Conservation (phyloP, 2,888 invertebrate genomes). For the Plemyria rubiginata region DNA sequence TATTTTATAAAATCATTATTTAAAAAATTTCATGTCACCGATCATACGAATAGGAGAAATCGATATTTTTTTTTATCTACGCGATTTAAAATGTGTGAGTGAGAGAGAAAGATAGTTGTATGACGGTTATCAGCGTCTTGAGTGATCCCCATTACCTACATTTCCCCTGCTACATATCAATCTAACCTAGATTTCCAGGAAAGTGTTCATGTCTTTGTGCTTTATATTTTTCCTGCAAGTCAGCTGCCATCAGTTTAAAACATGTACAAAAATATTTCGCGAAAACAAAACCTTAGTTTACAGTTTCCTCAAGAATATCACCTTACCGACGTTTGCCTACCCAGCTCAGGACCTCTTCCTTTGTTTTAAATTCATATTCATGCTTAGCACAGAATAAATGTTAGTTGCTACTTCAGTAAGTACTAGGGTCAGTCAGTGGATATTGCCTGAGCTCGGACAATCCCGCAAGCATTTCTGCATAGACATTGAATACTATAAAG, state of each 20-base stretch:
- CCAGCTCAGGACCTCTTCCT: conserved; percentile 29
- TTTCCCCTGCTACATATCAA: neutral
- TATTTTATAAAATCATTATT: too few species aligned
- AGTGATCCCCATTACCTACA: too few species aligned
- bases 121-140: too few species aligned
- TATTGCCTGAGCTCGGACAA: conserved; percentile 37
- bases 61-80: too few species aligned
- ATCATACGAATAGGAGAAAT: too few species aligned
- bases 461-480: conserved; percentile 26
- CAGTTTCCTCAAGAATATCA: conserved; percentile 26
- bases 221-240: conserved; percentile 1
- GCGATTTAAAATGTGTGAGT: too few species aligned
- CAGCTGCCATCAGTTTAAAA: conserved; percentile 8
- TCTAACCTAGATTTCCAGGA: neutral
- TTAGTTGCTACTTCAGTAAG: neutral
- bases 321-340: conserved; percentile 25
- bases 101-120: too few species aligned
- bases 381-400: conserved; percentile 9
- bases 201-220: conserved; percentile 8
- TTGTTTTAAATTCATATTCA: conserved; percentile 33
- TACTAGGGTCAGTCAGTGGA: conserved; percentile 35
- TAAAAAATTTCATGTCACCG: too few species aligned
- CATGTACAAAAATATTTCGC: conserved; percentile 8
- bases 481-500: neutral
- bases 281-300: conserved; percentile 10